These are phyloP conservation scores for Puffinus mauretanicus DNA, from an alignment of 2,113 vertebrate genomes.

Conservation along the genomic window DNA sequence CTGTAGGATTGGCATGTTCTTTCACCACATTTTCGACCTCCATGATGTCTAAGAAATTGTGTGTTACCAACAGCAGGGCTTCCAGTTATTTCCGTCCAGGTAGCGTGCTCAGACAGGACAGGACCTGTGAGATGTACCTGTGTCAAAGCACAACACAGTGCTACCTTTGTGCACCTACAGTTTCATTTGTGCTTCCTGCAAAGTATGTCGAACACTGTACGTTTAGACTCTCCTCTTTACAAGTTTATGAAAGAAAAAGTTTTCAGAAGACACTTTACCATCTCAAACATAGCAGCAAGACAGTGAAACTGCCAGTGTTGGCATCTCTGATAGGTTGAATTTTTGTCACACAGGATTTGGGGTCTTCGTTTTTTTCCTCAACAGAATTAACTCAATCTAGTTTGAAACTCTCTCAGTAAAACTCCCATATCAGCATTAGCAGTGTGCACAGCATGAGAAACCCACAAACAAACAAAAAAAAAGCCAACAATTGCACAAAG, in stretches of 20 bases:
- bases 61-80: neutral
- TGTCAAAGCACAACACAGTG: fast-evolving
- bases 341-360: neutral
- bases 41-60: neutral
- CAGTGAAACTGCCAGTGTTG: neutral
- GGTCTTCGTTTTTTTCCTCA: neutral
- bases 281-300: neutral
- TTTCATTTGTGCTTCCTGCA: neutral
- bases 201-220: neutral
- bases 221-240: neutral
- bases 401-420: neutral
- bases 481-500: neutral
- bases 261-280: neutral
- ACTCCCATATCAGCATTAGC: neutral
- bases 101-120: neutral
- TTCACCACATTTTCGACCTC: neutral
- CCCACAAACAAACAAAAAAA: neutral
- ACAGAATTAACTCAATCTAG: neutral
- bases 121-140: neutral
- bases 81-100: neutral
- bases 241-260: neutral
- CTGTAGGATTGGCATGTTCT: fast-evolving
- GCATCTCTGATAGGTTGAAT: neutral
- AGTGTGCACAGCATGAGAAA: neutral
- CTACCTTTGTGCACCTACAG: neutral